These are phyloP conservation scores for Odontomyia ornata DNA, from an alignment of 2,888 invertebrate species.

Conservation along the genomic window DNA sequence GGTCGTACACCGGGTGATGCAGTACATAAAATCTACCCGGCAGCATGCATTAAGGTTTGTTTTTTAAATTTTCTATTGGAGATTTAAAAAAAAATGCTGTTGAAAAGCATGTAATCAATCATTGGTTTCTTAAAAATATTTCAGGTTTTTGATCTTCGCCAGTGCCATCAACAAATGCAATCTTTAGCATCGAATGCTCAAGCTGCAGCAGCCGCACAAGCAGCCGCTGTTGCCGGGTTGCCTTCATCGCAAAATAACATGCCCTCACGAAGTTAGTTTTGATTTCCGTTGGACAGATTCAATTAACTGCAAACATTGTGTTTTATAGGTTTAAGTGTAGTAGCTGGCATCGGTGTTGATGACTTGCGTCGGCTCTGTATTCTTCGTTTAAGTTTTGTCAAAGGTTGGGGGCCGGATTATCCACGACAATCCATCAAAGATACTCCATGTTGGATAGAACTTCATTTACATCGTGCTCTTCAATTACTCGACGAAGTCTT, in stretches of 20 bases:
- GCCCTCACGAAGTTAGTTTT: conserved; percentile 72
- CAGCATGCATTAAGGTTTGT: conserved; percentile 90
- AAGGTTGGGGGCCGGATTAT: conserved; percentile 99
- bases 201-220: conserved; percentile 94
- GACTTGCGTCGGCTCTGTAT: conserved; percentile 96
- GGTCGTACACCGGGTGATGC: conserved; percentile 97
- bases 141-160: conserved; percentile 95
- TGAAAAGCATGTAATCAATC: background rate
- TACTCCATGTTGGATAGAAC: conserved; percentile 97
- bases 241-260: conserved; percentile 77
- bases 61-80: background rate
- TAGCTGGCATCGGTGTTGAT: conserved; percentile 98
- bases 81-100: background rate
- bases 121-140: no score
- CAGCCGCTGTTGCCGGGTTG: conserved; percentile 96
- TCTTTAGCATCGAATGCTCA: conserved; percentile 94
- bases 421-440: conserved; percentile 97
- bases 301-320: no score
- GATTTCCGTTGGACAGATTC: background rate
- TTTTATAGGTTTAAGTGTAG: conserved; percentile 81
- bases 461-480: conserved; percentile 92
- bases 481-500: conserved; percentile 98
- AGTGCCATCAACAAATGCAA: conserved; percentile 98
- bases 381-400: conserved; percentile 97
- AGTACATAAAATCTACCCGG: conserved; percentile 98